phyloP scores from a whole-genome alignment of 2,888 invertebrate genomes.

The Pantelozetes paolii region DNA sequence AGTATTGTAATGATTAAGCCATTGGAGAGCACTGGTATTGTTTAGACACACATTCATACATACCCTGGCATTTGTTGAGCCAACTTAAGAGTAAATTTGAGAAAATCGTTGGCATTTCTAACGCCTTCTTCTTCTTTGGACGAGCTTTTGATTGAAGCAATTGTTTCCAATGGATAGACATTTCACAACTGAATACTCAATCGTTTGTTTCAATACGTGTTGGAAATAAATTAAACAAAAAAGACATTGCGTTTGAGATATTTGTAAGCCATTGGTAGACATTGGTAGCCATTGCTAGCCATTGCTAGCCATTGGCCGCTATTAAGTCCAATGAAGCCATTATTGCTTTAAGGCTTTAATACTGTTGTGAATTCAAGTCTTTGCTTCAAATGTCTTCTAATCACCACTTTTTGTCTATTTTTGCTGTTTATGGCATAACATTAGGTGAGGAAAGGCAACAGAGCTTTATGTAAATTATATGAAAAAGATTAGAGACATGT shows the following conservation, averaged over 20 bases:
- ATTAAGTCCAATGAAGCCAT: too few relatives aligned
- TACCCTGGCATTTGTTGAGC: too few relatives aligned
- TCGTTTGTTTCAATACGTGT: background rate
- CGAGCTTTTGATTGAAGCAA: conserved; percentile 34
- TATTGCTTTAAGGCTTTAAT: conserved; percentile 1
- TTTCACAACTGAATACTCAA: conserved; percentile 10
- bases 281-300: too few relatives aligned
- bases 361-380: too few relatives aligned
- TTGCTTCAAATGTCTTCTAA: background rate
- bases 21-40: too few relatives aligned
- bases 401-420: background rate
- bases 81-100: too few relatives aligned
- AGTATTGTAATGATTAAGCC: too few relatives aligned
- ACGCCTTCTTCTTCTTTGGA: background rate
- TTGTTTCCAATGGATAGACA: conserved; percentile 31
- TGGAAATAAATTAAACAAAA: conserved; percentile 26
- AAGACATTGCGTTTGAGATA: background rate
- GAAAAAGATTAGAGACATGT: background rate
- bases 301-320: background rate
- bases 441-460: background rate
- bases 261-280: background rate
- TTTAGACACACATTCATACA: too few relatives aligned
- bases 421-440: background rate
- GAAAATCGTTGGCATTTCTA: too few relatives aligned
- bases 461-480: background rate